Base-by-base conservation (phyloP, 2,888 invertebrate species). In the Cecidostiba fungosa region DNA sequence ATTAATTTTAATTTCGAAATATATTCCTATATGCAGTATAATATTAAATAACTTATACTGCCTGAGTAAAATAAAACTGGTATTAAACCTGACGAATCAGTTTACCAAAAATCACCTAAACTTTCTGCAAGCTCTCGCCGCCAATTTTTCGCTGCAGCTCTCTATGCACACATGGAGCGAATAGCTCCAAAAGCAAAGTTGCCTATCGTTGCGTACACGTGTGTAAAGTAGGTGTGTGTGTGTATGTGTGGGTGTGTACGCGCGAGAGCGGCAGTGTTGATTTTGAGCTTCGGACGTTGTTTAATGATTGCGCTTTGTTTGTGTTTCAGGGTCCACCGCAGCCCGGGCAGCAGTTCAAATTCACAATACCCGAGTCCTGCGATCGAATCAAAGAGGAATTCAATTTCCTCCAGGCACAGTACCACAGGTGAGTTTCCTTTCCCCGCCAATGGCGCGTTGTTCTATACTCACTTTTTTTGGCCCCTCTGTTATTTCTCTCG, bases 351-450 rank as follows among this genome's bases (percentile, higher is more conserved):
- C 97, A 97, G 87, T 98, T 98, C 94, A 98, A 98, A 94, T 98
- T 98, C 94, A 98, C 98, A 88, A 97, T 98, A 89, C 96, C 96
- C 85, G 98, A 98, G 94, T 97, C 97, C 87, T 98, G 98, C 94
- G 98, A 98, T 94, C 95, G 98, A 93, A 98, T 98, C 91, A 98
- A 98, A 94, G 98, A 98, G 94, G 98, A 98, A 94, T 98, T 98
- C 94, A 98, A 97, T 94, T 98, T 98, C 94, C 95, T 98, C 88
- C 98, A 98, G 94, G 97, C 98, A 86, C 98, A 98, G 94, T 98
- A 98, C 94, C 98, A 98, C 95, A 97, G 97, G 98, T 98, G 94
- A 88, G 89, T 84, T 78, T 81, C 76, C 79, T 66, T 77, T 47
- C 73, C 39, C n/a, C 39, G 66, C 26, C 39, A 6, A 23, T 47